Evolutionary conservation across 2,113 vertebrate species (phyloP).

Genomic region (Choloepus hoffmanni): DNA sequence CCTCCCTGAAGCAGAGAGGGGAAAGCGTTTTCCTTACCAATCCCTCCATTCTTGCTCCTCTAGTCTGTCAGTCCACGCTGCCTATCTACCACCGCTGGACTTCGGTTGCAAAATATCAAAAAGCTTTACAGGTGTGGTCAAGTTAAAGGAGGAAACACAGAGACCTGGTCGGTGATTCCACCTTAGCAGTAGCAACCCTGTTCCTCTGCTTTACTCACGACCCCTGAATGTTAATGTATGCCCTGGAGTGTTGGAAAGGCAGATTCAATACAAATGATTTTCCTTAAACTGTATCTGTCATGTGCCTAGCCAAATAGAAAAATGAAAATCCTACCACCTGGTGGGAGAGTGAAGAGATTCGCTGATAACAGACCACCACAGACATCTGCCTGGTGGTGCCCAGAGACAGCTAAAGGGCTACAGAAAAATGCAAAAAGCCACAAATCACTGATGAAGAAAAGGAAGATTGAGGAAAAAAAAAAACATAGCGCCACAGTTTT

Average conservation of each 20-base stretch:
- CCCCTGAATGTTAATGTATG: not conserved
- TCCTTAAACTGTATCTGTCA: not conserved
- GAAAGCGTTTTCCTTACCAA: not conserved
- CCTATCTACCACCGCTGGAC: not conserved
- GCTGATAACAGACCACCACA: not conserved
- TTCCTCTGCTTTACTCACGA: fast-evolving
- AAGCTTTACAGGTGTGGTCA: not conserved
- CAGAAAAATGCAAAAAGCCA: not conserved
- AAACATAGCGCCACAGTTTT: not conserved
- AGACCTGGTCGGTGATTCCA: not conserved
- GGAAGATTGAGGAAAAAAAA: not conserved
- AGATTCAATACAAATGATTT: not conserved
- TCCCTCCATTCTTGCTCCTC: not conserved
- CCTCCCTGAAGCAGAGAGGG: not conserved
- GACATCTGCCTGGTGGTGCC: not conserved
- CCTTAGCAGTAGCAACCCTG: not conserved
- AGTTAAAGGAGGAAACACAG: not conserved
- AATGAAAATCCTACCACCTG: not conserved
- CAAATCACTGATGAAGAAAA: not conserved
- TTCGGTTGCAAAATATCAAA: not conserved
- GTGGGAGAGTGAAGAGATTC: not conserved
- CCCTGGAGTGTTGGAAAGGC: not conserved
- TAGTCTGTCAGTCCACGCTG: not conserved
- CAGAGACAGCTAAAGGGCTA: not conserved
- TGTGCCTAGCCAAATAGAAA: not conserved